A percentile compares a stretch with the other conserved stretches of the same genome.
Conservation (phyloP, 2,113 vertebrate species). For the Colistium nudipinnis region DNA sequence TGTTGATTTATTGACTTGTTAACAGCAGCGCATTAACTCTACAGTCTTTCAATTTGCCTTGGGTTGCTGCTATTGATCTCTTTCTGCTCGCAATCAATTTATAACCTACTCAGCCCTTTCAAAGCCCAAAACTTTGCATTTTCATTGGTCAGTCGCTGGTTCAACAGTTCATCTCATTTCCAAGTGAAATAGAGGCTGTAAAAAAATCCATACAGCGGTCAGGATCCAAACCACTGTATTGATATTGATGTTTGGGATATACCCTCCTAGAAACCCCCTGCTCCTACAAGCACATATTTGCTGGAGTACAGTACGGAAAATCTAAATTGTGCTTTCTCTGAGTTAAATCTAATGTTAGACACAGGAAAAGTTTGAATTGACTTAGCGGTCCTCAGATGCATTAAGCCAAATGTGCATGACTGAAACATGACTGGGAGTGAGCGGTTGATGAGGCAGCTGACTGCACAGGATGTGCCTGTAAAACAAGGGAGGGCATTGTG, state of each 20-base stretch:
- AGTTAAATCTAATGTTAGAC: background rate
- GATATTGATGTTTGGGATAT: background rate
- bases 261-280: background rate
- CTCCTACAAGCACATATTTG: background rate
- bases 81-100: constrained; percentile 10
- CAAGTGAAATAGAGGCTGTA: background rate
- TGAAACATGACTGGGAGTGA: constrained; percentile 42
- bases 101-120: background rate
- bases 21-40: constrained; percentile 36
- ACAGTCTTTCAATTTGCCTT: constrained; percentile 11
- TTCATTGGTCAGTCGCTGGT: background rate
- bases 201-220: background rate
- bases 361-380: constrained; percentile 43
- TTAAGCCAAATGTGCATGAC: constrained; percentile 54
- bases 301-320: background rate
- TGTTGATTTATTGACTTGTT: constrained; percentile 54
- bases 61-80: constrained; percentile 41
- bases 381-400: constrained; percentile 13
- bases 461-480: constrained; percentile 67
- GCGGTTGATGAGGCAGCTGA: constrained; percentile 71
- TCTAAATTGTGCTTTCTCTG: background rate
- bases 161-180: background rate
- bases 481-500: constrained; percentile 73
- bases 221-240: background rate
- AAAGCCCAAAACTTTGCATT: background rate